Conservation (phyloP, 2,113 vertebrate species). For the Sinocyclocheilus anshuiensis region DNA sequence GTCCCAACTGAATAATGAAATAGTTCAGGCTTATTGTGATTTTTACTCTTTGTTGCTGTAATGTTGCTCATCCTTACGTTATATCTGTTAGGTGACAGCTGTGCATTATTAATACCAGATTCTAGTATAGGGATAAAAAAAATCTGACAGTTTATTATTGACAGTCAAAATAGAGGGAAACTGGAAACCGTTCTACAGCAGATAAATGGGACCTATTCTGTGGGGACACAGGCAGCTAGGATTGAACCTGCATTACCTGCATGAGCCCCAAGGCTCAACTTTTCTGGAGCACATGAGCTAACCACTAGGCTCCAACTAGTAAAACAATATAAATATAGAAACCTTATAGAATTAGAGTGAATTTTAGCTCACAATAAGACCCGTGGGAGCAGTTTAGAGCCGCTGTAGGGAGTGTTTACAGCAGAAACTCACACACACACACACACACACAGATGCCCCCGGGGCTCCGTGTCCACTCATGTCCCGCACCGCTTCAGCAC, state of each 20-base stretch:
- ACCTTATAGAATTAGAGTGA: background rate
- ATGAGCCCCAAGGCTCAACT: background rate
- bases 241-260: background rate
- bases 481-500: slow-evolving; percentile 88
- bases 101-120: background rate
- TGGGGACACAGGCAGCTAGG: background rate
- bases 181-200: background rate
- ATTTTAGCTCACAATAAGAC: slow-evolving; percentile 12
- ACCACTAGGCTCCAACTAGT: background rate
- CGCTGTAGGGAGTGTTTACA: slow-evolving; percentile 91
- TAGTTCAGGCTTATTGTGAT: background rate
- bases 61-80: background rate
- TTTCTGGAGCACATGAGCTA: background rate
- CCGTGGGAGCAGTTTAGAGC: slow-evolving; percentile 74
- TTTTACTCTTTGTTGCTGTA: background rate
- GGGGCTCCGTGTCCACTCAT: slow-evolving; percentile 85
- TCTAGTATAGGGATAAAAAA: background rate
- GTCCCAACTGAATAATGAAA: background rate
- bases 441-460: slow-evolving; percentile 20
- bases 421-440: slow-evolving; percentile 36
- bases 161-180: background rate
- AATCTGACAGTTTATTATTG: background rate
- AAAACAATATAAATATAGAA: background rate
- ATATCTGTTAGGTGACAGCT: background rate
- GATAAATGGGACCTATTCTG: background rate